Evolutionary conservation across 2,888 invertebrate genomes (phyloP).

Genomic region (Cephalotes varians): DNA sequence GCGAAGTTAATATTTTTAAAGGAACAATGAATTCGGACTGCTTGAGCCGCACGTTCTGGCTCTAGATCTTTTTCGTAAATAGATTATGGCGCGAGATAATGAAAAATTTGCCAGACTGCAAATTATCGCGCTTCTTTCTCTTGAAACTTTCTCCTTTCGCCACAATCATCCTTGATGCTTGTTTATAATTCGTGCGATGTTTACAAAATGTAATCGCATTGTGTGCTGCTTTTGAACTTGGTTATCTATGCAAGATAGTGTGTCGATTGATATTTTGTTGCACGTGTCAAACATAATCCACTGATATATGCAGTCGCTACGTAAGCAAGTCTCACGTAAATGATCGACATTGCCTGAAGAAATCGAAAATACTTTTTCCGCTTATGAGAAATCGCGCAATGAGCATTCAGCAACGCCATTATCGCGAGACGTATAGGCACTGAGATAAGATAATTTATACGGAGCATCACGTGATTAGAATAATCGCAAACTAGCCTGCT

Average conservation of each 20-base stretch:
- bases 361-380: neutral
- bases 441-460: conserved; percentile 71
- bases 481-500: conserved; percentile 64
- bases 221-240: neutral
- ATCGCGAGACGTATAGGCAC: conserved; percentile 54
- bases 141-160: conserved; percentile 47
- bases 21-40: conserved; percentile 72
- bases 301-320: neutral
- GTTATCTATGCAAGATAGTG: neutral
- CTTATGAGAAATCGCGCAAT: neutral
- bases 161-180: neutral
- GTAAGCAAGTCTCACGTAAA: neutral
- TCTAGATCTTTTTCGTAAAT: conserved; percentile 76
- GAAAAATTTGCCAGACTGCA: conserved; percentile 71
- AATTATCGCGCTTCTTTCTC: conserved; percentile 61
- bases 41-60: conserved; percentile 67
- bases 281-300: neutral
- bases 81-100: conserved; percentile 76
- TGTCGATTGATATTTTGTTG: too few species aligned
- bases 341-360: neutral
- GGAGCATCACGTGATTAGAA: conserved; percentile 67
- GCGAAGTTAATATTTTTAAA: conserved; percentile 74
- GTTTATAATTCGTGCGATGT: conserved; percentile 23
- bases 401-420: conserved; percentile 41
- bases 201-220: conserved; percentile 5